Percentiles rank a stretch among this genome's conserved stretches.
Conservation (phyloP, 1,140 invertebrate species). For the Zaprionus kolodkinae region DNA sequence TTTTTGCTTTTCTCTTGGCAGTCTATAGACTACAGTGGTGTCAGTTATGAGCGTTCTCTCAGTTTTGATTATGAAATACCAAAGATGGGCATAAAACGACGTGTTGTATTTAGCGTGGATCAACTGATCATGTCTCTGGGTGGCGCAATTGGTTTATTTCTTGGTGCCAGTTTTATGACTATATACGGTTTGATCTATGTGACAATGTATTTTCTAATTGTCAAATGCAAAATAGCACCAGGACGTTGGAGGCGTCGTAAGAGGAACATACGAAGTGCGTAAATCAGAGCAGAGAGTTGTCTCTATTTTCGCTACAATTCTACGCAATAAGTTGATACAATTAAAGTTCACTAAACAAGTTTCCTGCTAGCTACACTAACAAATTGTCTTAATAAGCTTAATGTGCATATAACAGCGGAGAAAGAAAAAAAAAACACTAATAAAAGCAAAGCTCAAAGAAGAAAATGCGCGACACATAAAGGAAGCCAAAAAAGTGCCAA, state of each 20-base stretch:
- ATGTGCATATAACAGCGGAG: constrained; percentile 37
- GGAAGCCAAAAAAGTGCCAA: constrained; percentile 54
- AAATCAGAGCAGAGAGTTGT: neutral
- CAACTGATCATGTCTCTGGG: constrained; percentile 79
- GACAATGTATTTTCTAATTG: constrained; percentile 43
- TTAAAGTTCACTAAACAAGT: constrained; percentile 6
- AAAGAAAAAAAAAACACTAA: constrained; percentile 1
- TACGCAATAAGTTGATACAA: neutral
- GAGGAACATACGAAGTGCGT: neutral
- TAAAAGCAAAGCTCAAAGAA: constrained; percentile 33
- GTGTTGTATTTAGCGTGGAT: constrained; percentile 78
- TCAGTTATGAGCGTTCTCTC: constrained; percentile 59
- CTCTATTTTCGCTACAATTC: neutral
- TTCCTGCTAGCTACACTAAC: constrained; percentile 7
- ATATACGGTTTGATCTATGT: constrained; percentile 64
- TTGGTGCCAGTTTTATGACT: constrained; percentile 81
- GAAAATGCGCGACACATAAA: constrained; percentile 29
- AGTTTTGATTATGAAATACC: constrained; percentile 42
- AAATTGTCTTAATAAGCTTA: constrained; percentile 39
- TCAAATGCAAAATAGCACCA: constrained; percentile 46
- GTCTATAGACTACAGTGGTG: constrained; percentile 38
- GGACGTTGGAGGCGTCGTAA: neutral
- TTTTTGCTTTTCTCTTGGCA: constrained; percentile 20
- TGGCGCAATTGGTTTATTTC: constrained; percentile 76
- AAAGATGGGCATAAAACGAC: constrained; percentile 73